These are phyloP conservation scores for Rallus limicola DNA, from an alignment of 2,113 vertebrate genomes.

Conservation along the genomic window DNA sequence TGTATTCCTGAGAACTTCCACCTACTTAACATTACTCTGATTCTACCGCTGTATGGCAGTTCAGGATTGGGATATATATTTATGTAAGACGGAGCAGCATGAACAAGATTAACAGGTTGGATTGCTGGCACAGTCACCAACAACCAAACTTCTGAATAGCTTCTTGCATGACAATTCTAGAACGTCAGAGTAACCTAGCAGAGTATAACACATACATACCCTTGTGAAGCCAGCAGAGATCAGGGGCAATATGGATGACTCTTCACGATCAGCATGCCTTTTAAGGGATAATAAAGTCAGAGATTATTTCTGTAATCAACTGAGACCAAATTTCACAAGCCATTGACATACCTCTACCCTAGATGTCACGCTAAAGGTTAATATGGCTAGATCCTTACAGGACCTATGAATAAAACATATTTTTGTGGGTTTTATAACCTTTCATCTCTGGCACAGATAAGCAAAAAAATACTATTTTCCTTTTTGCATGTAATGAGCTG, in stretches of 20 bases:
- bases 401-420: neutral
- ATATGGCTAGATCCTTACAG: neutral
- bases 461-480: neutral
- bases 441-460: neutral
- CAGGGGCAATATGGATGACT: constrained; percentile 91
- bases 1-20: neutral
- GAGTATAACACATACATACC: constrained; percentile 74
- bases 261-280: constrained; percentile 90
- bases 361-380: neutral
- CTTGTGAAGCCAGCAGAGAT: constrained; percentile 95
- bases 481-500: neutral
- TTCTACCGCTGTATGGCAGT: neutral
- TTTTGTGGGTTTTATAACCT: neutral
- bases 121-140: neutral
- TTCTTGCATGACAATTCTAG: neutral
- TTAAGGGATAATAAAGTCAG: constrained; percentile 38
- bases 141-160: neutral
- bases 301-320: neutral
- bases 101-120: neutral
- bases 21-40: neutral
- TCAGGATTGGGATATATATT: neutral
- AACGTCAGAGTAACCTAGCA: neutral
- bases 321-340: neutral
- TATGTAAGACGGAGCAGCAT: neutral
- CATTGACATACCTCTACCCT: neutral